A percentile compares a stretch with the other conserved stretches of the same genome.
Conservation (phyloP, 2,113 vertebrate species). For the Felis chaus region DNA sequence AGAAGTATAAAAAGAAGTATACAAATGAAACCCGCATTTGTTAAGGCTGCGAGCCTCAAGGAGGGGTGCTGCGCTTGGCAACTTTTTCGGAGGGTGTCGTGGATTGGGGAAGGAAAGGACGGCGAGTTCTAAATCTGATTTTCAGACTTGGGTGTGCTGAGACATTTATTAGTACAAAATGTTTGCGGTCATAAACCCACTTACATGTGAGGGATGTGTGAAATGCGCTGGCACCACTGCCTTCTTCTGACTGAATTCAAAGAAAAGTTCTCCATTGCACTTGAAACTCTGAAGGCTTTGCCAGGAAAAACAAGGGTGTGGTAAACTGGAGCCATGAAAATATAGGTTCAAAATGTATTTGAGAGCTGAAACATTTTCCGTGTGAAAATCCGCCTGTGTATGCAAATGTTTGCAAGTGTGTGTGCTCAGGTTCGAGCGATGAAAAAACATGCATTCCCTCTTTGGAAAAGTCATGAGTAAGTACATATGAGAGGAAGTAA, state of each 20-base stretch:
- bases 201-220: not conserved
- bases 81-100: not conserved
- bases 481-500: not conserved
- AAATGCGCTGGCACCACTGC: not conserved
- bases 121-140: not conserved
- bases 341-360: constrained; percentile 54
- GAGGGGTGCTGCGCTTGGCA: not conserved
- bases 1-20: not conserved
- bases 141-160: not conserved
- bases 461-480: not conserved
- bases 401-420: not conserved
- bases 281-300: constrained; percentile 4
- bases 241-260: not conserved
- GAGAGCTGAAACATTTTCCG: not conserved
- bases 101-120: not conserved
- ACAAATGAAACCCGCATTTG: rapidly evolving
- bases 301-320: constrained; percentile 78
- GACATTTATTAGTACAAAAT: not conserved
- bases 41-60: not conserved
- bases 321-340: constrained; percentile 55
- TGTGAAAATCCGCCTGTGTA: not conserved
- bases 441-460: not conserved
- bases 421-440: not conserved
- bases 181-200: not conserved
- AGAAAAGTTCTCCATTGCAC: not conserved